These are phyloP conservation scores for Epirrhoe alternata DNA, from an alignment of 2,888 invertebrate species.

Conservation along the genomic window DNA sequence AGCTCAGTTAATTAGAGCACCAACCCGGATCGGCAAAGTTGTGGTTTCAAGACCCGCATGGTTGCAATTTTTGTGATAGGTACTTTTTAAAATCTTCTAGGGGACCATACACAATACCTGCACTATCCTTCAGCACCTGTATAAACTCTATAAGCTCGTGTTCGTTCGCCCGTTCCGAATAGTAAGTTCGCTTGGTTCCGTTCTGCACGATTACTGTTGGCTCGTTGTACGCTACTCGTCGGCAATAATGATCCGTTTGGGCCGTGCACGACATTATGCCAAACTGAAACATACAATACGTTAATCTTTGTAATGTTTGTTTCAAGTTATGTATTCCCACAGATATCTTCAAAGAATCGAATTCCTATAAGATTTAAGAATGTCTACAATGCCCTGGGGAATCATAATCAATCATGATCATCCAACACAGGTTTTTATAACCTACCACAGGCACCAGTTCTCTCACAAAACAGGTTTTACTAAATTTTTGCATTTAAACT, in stretches of 20 bases:
- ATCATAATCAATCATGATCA: no score
- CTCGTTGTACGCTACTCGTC: slow-evolving; percentile 52
- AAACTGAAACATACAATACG: slow-evolving; percentile 59
- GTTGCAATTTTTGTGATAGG: neutral
- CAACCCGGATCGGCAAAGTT: no score
- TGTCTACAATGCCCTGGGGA: no score
- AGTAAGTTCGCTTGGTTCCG: slow-evolving; percentile 53
- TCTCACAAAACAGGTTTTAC: no score
- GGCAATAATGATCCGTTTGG: slow-evolving; percentile 59
- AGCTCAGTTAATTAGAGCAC: no score
- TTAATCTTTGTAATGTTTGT: neutral
- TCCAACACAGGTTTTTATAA: no score
- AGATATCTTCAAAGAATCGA: no score
- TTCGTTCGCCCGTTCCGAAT: slow-evolving; percentile 52
- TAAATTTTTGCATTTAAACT: no score
- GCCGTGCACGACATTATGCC: slow-evolving; percentile 68
- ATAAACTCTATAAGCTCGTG: slow-evolving; percentile 62
- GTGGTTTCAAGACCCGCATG: no score
- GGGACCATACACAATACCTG: slow-evolving; percentile 45
- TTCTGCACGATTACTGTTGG: slow-evolving; percentile 61
- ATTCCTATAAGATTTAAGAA: no score
- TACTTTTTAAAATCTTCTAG: neutral
- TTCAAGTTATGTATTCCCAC: neutral
- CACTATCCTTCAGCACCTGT: slow-evolving; percentile 58
- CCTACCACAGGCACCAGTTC: no score